Conservation (phyloP, 2,888 invertebrate species). For the Leptinotarsa haldemani region DNA sequence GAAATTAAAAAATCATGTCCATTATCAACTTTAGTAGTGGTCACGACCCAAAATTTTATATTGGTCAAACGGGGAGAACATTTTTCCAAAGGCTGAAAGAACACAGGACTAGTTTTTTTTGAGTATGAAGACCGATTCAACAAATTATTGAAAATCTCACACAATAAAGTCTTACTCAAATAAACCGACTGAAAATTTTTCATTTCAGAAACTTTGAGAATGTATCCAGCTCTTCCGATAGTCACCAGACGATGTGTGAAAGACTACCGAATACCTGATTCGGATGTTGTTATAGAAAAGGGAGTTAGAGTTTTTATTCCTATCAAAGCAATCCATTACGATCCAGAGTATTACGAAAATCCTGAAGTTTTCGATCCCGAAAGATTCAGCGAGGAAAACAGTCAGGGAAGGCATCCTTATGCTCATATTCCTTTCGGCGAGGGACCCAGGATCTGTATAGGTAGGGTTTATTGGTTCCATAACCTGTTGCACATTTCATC, state of each 20-base stretch:
- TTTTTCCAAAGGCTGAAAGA: too few relatives aligned
- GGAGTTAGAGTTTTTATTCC: conserved; percentile 41
- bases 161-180: too few relatives aligned
- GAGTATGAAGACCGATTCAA: too few relatives aligned
- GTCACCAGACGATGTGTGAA: conserved; percentile 42
- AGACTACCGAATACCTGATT: conserved; percentile 45
- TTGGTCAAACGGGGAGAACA: too few relatives aligned
- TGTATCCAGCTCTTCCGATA: conserved; percentile 43
- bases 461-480: conserved; percentile 24
- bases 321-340: conserved; percentile 42
- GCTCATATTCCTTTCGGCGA: conserved; percentile 47
- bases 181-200: not conserved
- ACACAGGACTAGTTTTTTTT: too few relatives aligned
- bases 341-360: conserved; percentile 43
- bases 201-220: conserved; percentile 43
- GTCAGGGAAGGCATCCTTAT: conserved; percentile 34
- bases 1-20: too few relatives aligned
- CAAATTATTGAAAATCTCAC: too few relatives aligned
- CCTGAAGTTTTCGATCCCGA: conserved; percentile 47
- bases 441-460: conserved; percentile 47
- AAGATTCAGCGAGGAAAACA: conserved; percentile 46
- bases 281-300: conserved; percentile 41
- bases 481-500: too few relatives aligned
- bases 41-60: too few relatives aligned
- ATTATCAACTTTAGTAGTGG: too few relatives aligned